Evolutionary conservation across 1,140 invertebrate species (phyloP), one percentile per base, ranked within the genome.

Genomic region (Brachionus angularis): DNA sequence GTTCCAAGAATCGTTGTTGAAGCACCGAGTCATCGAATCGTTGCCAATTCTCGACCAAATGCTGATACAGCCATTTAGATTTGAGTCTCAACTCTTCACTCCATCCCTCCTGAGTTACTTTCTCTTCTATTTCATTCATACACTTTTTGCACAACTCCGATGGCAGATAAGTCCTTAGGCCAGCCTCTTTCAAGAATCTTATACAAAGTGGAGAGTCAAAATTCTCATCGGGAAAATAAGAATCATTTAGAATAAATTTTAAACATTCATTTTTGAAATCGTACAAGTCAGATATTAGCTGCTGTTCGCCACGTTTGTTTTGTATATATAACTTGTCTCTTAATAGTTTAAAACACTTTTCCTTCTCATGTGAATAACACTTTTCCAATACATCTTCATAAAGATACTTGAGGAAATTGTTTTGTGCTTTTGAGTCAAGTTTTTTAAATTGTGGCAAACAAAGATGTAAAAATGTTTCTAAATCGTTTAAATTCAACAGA

Each of bases 311-410:
- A 0, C 21, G 27, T 2, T 27, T 36, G 2, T 25, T 70, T 42
- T 53, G 33, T 33, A 58, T 55, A 3, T 31, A n/a, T 10, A 70
- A 23, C 2, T 21, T 29, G 3, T 70, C 67, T 18, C 46, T 46
- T n/a, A 70, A 10, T 14, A 44, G 44, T 44, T 70, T 70, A n/a
- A 36, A 31, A 29, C 67, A 70, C 36, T 70, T 50, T 44, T 70
- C 67, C 52, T 70, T 70, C 44, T 70, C 67, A 42, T 70, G 67
- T 31, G 50, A 21, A 33, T 44, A 70, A 29, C 36, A 47, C 21
- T 70, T 70, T 27, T 70, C 67, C 14, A 50, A 25, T 44, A 70
- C 44, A 27, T 70, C 67, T 31, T 70, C 67, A 25, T 50, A 50
- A 1, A 70, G 21, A 14, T 52, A 70, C 29, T 70, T 70, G n/a